phyloP scores from a whole-genome alignment of 2,888 invertebrate species.

The Diloba caeruleocephala region DNA sequence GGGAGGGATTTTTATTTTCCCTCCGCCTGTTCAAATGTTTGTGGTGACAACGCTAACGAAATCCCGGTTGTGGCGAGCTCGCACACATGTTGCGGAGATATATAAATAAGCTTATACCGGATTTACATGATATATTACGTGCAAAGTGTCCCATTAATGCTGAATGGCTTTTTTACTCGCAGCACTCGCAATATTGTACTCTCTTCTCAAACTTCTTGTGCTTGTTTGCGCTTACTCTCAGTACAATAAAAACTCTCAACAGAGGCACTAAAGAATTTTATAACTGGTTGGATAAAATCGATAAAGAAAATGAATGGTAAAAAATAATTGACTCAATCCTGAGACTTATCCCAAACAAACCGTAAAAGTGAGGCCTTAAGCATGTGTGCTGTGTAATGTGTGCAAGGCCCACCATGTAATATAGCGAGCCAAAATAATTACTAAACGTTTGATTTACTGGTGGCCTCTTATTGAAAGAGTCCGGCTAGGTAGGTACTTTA shows the following conservation, averaged over 20 bases:
- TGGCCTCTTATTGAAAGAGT: too few relatives aligned
- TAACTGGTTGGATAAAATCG: too few relatives aligned
- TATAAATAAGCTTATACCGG: conserved; percentile 59
- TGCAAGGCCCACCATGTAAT: conserved; percentile 25
- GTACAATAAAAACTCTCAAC: too few relatives aligned
- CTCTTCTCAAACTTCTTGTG: conserved; percentile 8
- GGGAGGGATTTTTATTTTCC: conserved; percentile 43
- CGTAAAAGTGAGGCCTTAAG: conserved; percentile 19
- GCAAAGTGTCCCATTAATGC: conserved; percentile 48
- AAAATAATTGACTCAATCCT: conserved; percentile 22
- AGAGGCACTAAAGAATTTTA: too few relatives aligned
- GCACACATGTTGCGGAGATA: conserved; percentile 55
- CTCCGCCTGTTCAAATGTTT: conserved; percentile 59
- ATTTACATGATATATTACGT: conserved; percentile 58
- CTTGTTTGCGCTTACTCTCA: too few relatives aligned
- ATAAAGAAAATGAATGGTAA: conserved; percentile 1
- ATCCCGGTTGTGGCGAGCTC: conserved; percentile 54
- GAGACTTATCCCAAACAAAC: conserved; percentile 11
- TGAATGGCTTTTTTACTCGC: conserved; percentile 35
- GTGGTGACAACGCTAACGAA: conserved; percentile 56
- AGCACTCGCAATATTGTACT: conserved; percentile 10
- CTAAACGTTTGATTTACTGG: conserved; percentile 14
- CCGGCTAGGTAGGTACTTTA: too few relatives aligned
- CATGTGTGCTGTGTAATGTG: too few relatives aligned
- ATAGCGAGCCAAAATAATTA: conserved; percentile 41